Evolutionary conservation across 2,888 invertebrate species (phyloP).

Genomic region (Pheosia gnoma): DNA sequence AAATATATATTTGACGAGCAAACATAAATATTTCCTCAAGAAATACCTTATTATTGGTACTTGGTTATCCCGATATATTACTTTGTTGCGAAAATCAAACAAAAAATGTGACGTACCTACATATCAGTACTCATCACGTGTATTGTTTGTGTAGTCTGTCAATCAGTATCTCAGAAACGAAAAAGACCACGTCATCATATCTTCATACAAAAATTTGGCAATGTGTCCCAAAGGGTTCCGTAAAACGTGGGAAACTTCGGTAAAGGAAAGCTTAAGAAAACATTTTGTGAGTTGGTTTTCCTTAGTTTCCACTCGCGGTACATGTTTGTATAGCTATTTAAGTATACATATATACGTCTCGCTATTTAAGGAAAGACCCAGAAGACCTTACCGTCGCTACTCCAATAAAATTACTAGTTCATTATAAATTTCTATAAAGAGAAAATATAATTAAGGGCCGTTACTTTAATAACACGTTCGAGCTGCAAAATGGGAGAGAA

Average conservation of each 20-base stretch:
- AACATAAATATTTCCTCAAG: neutral
- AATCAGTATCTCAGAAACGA: neutral
- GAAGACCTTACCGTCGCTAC: neutral
- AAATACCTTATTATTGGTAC: neutral
- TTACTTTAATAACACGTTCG: slow-evolving; percentile 41
- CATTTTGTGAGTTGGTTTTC: too few relatives aligned
- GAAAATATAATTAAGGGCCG: slow-evolving; percentile 36
- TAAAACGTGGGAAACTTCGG: too few relatives aligned
- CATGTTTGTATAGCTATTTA: neutral
- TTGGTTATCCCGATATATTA: neutral
- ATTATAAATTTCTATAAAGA: slow-evolving; percentile 24
- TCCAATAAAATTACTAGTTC: neutral
- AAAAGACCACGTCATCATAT: neutral
- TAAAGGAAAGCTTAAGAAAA: too few relatives aligned
- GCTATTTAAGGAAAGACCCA: neutral
- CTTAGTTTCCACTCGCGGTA: too few relatives aligned
- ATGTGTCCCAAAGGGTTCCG: too few relatives aligned
- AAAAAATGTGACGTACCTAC: neutral
- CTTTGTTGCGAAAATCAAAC: neutral
- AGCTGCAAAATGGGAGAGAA: slow-evolving; percentile 34
- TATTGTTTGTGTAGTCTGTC: neutral
- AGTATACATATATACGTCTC: too few relatives aligned
- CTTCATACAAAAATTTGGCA: neutral
- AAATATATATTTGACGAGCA: neutral
- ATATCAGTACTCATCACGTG: neutral